These are phyloP conservation scores for Salminus brasiliensis DNA, from an alignment of 2,113 vertebrate genomes.

Conservation along the genomic window DNA sequence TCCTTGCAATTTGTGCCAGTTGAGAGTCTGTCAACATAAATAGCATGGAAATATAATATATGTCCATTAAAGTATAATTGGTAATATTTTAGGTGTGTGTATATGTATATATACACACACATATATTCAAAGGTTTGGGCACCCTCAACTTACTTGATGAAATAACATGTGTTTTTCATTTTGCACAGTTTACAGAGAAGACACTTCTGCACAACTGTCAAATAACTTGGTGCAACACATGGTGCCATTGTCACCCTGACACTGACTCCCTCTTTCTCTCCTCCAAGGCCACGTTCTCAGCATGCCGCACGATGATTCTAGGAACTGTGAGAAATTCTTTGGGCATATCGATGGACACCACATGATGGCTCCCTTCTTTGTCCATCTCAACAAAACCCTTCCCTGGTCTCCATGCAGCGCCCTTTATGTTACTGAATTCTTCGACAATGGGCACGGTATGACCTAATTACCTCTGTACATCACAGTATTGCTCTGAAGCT, in stretches of 20 bases:
- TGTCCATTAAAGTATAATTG: neutral
- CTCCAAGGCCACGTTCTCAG: conserved; percentile 90
- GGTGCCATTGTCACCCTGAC: neutral
- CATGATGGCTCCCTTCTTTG: conserved; percentile 90
- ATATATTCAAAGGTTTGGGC: too few species aligned
- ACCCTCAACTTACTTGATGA: too few species aligned
- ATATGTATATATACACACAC: too few species aligned
- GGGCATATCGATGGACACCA: conserved; percentile 83
- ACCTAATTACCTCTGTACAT: neutral
- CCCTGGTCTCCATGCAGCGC: conserved; percentile 98
- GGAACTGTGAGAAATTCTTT: conserved; percentile 85
- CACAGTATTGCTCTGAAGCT: neutral
- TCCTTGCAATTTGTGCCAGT: conserved; percentile 3
- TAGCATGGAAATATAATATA: neutral
- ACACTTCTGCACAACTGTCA: neutral
- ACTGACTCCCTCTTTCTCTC: neutral
- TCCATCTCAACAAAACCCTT: conserved; percentile 85
- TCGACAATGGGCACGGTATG: conserved; percentile 91
- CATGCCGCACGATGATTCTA: conserved; percentile 96
- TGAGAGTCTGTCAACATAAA: neutral
- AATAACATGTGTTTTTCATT: too few species aligned
- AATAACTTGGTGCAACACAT: neutral
- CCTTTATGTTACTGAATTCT: conserved; percentile 91
- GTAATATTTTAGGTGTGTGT: too few species aligned
- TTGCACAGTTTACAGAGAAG: too few species aligned